phyloP scores from a whole-genome alignment of 2,888 invertebrate genomes.

The Cosmia pyralina region DNA sequence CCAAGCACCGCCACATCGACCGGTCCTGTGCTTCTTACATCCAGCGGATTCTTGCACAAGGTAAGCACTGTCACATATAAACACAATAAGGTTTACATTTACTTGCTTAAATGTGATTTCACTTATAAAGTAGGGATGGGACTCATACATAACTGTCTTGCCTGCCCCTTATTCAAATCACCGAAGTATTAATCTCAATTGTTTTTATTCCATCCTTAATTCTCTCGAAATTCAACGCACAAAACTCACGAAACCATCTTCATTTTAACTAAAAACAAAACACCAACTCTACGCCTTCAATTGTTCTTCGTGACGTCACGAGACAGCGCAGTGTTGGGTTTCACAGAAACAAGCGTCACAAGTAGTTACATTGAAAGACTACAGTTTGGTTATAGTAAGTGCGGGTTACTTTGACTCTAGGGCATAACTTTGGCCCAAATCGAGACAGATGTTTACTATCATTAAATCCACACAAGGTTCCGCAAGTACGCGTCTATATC shows the following conservation, averaged over 20 bases:
- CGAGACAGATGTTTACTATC: no score
- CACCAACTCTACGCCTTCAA: background rate
- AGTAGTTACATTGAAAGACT: constrained; percentile 35
- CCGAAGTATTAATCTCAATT: background rate
- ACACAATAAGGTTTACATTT: background rate
- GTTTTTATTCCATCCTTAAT: background rate
- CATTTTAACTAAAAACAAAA: background rate
- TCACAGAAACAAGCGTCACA: constrained; percentile 43
- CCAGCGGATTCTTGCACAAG: background rate
- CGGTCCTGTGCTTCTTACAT: background rate
- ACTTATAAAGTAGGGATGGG: background rate
- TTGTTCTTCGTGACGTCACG: constrained; percentile 3
- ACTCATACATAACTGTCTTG: background rate
- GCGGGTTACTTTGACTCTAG: no score
- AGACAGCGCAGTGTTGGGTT: constrained; percentile 35
- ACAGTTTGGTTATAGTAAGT: constrained; percentile 16
- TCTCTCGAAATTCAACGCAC: background rate
- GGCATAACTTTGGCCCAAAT: no score
- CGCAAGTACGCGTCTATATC: no score
- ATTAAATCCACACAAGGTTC: no score
- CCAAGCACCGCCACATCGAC: background rate
- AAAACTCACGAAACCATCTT: background rate
- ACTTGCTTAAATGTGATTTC: background rate
- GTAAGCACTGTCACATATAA: background rate
- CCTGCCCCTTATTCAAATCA: background rate